phyloP scores from a whole-genome alignment of 2,797 vertebrate species.

The Myoxocephalus aenaeus region DNA sequence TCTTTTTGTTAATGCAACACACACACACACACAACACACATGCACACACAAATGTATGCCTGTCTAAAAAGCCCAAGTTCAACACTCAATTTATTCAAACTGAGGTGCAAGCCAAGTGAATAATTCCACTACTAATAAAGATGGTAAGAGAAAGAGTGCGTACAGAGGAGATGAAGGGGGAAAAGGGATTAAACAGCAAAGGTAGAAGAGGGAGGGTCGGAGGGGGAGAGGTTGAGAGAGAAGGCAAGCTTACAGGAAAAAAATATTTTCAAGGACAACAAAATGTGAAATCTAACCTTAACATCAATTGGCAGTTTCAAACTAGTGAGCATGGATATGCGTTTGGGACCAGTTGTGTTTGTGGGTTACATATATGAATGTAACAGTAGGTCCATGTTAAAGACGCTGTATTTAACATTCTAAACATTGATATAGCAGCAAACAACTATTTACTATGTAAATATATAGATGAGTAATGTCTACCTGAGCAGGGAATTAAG shows the following conservation, averaged over 20 bases:
- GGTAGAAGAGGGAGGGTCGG: constrained; percentile 1
- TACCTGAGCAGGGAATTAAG: not conserved
- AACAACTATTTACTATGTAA: not conserved
- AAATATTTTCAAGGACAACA: constrained; percentile 75
- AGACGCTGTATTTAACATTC: not conserved
- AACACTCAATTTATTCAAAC: constrained; percentile 78
- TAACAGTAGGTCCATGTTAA: not conserved
- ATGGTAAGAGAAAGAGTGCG: constrained; percentile 61
- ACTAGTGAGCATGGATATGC: constrained; percentile 26
- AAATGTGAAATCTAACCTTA: constrained; percentile 64
- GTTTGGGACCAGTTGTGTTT: constrained; percentile 31
- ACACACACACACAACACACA: constrained; percentile 63
- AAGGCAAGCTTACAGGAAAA: constrained; percentile 58
- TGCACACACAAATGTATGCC: constrained; percentile 63
- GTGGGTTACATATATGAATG: constrained; percentile 2
- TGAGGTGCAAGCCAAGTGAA: constrained; percentile 80
- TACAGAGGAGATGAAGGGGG: constrained; percentile 57
- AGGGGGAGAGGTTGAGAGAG: constrained; percentile 28
- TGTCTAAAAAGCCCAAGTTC: constrained; percentile 71
- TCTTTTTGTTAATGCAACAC: constrained; percentile 77
- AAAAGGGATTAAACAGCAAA: constrained; percentile 55
- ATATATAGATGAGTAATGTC: not conserved
- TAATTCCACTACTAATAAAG: constrained; percentile 85
- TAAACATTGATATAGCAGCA: not conserved
- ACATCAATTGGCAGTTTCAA: constrained; percentile 55